phyloP scores from a whole-genome alignment of 2,888 invertebrate genomes.

The Crossocerus cetratus region DNA sequence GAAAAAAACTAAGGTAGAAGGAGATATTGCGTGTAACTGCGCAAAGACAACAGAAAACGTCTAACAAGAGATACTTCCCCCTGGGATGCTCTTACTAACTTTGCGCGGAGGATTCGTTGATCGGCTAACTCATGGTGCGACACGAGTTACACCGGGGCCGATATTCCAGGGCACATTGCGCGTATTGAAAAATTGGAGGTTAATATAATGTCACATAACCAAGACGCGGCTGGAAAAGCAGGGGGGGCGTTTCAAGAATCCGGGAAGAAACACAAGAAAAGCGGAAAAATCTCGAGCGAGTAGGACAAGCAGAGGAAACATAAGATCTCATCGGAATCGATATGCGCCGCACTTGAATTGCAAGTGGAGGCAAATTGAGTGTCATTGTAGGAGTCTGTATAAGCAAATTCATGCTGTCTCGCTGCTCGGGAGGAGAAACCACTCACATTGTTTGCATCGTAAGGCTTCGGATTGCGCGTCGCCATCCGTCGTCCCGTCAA shows the following conservation, averaged over 20 bases:
- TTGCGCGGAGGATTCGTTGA: too few species aligned
- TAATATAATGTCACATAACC: constrained; percentile 57
- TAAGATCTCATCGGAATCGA: neutral
- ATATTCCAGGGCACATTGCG: too few species aligned
- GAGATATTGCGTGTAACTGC: constrained; percentile 26
- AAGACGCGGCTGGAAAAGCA: constrained; percentile 36
- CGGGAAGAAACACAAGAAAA: neutral
- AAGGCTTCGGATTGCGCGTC: constrained; percentile 75
- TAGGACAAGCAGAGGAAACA: neutral
- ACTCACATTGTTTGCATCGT: constrained; percentile 78
- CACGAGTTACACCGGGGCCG: too few species aligned
- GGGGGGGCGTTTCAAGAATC: constrained; percentile 30
- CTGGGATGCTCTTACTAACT: too few species aligned
- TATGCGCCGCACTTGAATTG: too few species aligned
- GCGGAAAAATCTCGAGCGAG: neutral
- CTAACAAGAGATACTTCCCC: too few species aligned
- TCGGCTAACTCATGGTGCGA: too few species aligned
- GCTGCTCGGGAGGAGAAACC: constrained; percentile 47
- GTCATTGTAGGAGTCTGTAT: too few species aligned
- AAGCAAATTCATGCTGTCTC: constrained; percentile 31
- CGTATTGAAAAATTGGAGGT: constrained; percentile 44
- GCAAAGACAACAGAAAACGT: constrained; percentile 12
- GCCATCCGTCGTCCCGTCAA: constrained; percentile 68
- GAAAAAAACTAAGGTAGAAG: too few species aligned
- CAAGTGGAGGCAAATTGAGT: too few species aligned